These are phyloP conservation scores for Hoplodrina ambigua DNA, from an alignment of 2,888 invertebrate species.

Conservation along the genomic window DNA sequence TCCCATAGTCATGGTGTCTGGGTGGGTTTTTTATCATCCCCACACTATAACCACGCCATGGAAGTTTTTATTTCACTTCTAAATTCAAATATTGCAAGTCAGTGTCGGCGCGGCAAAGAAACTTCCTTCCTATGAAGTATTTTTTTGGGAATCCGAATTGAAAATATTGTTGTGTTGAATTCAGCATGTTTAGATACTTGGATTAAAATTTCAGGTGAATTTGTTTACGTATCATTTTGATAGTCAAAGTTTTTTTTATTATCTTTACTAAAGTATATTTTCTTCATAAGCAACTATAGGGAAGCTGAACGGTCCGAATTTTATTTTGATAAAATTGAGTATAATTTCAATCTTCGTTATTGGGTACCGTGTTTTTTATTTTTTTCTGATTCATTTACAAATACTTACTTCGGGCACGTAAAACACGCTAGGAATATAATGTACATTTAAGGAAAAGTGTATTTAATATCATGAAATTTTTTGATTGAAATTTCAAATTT, in stretches of 20 bases:
- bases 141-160: slow-evolving; percentile 34
- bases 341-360: too few species aligned
- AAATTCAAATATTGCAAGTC: slow-evolving; percentile 71
- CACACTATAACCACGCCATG: slow-evolving; percentile 51
- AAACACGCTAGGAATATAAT: too few species aligned
- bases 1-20: slow-evolving; percentile 72
- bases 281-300: too few species aligned
- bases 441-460: too few species aligned
- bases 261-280: neutral
- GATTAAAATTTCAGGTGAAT: slow-evolving; percentile 4
- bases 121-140: slow-evolving; percentile 74
- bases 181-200: slow-evolving; percentile 21
- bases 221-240: slow-evolving; percentile 16
- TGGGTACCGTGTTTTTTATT: too few species aligned
- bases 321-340: too few species aligned
- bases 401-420: too few species aligned
- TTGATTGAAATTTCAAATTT: too few species aligned
- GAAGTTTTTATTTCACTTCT: slow-evolving; percentile 69
- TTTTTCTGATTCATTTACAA: too few species aligned
- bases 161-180: slow-evolving; percentile 9
- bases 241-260: neutral
- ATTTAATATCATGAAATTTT: too few species aligned
- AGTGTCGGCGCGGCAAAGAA: slow-evolving; percentile 77
- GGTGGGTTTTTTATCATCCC: slow-evolving; percentile 71
- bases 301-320: neutral